Percentiles rank a stretch among this genome's conserved stretches.
These are phyloP conservation scores for Trachelus stipa DNA, from an alignment of 2,888 invertebrate genomes.

Conservation along the genomic window DNA sequence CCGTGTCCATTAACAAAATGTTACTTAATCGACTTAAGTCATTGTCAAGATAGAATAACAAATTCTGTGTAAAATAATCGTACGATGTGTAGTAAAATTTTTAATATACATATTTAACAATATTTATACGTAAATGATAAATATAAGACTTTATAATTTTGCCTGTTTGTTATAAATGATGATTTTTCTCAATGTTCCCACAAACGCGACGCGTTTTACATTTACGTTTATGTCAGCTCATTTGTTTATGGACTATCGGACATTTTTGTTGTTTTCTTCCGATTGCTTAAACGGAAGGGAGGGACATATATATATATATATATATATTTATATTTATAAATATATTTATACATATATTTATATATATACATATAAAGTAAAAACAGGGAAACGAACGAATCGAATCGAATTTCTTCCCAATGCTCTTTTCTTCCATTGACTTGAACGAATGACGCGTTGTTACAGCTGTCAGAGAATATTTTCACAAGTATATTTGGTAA, in stretches of 20 bases:
- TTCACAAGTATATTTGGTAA: not conserved
- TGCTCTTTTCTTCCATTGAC: not conserved
- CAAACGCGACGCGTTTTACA: constrained; percentile 31
- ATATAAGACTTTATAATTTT: constrained; percentile 54
- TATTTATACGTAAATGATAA: constrained; percentile 59
- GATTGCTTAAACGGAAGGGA: constrained; percentile 9
- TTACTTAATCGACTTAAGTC: constrained; percentile 60
- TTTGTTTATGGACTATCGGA: not conserved
- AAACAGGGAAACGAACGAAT: not conserved
- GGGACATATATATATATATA: constrained; percentile 2
- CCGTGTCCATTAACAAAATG: constrained; percentile 52
- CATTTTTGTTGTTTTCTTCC: not conserved
- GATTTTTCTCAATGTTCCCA: constrained; percentile 54
- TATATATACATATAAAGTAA: not conserved
- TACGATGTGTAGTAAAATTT: constrained; percentile 62
- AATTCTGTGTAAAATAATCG: constrained; percentile 64
- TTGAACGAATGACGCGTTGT: not conserved
- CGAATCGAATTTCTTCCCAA: not conserved
- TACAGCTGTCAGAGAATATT: not conserved
- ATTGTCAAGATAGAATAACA: constrained; percentile 58
- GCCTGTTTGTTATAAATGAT: constrained; percentile 47
- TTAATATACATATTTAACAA: constrained; percentile 57
- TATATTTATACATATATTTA: not conserved
- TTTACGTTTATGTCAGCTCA: constrained; percentile 6
- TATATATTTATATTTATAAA: not conserved